Evolutionary conservation across 1,140 invertebrate species (phyloP).

Genomic region (Plectus sambesii): DNA sequence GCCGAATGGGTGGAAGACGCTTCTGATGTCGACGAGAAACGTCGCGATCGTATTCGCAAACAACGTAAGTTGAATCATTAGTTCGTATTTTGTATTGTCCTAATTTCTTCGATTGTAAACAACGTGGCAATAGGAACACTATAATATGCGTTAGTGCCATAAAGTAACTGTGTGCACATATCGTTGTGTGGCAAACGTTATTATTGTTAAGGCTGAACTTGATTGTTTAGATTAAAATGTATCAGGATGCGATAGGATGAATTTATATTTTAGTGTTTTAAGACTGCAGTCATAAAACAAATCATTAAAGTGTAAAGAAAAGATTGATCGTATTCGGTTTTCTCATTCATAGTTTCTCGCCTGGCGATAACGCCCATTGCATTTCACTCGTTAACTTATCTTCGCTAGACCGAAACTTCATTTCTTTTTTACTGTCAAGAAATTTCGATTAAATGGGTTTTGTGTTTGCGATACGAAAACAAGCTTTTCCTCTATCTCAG

Average conservation of each 20-base stretch:
- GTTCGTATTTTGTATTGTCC: background rate
- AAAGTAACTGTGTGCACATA: background rate
- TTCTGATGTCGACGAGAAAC: conserved; percentile 27
- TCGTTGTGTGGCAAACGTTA: conserved; percentile 6
- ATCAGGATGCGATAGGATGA: background rate
- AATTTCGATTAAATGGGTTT: no score
- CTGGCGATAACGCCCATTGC: no score
- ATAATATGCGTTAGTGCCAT: background rate
- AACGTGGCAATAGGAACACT: conserved; percentile 9
- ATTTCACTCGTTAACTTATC: no score
- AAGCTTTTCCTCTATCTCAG: no score
- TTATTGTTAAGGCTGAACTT: conserved; percentile 1
- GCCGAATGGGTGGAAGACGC: conserved; percentile 41
- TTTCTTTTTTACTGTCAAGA: no score
- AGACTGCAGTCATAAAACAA: no score
- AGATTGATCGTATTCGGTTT: background rate
- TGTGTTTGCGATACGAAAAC: no score
- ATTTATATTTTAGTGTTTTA: no score
- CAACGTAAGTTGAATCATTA: conserved; percentile 50
- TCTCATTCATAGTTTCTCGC: no score
- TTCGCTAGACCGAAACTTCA: no score
- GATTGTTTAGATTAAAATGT: conserved; percentile 5
- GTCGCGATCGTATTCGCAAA: conserved; percentile 49
- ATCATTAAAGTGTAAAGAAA: background rate
- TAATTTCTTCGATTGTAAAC: conserved; percentile 1